Evolutionary conservation across 2,888 invertebrate genomes (phyloP), one percentile per base, ranked within the genome.

Genomic region (Heteromurus nitidus): DNA sequence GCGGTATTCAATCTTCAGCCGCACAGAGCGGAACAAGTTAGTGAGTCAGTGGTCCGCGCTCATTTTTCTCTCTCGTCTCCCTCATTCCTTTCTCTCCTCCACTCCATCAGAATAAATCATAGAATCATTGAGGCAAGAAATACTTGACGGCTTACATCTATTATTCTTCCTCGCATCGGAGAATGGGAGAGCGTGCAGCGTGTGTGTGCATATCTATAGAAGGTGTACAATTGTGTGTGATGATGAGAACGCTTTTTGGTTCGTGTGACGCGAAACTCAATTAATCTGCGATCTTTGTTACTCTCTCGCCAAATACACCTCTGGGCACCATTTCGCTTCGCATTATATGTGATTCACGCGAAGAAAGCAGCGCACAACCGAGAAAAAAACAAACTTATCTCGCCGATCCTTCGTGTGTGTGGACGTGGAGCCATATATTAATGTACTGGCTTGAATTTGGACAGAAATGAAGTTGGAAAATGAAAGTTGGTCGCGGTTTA

Each of bases 211-310:
- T 20, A 16, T 60, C 2, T 22, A 44, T 13, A 44, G 3, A 16
- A 36, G n/a, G n/a, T n/a, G n/a, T n/a, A n/a, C n/a, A n/a, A n/a
- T 2, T 1, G 3, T 16, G 55, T 24, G 26, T 31, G 18, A n/a
- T 55, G 47, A 9, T n/a, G 26, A 42, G 53, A 26, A 36, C 64
- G n/a, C n/a, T n/a, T n/a, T n/a, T n/a, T n/a, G 44, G 36, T 67
- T 67, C 18, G 58, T 44, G 76, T 62, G 62, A 79, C 77, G 30
- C 26, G 30, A 53, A 72, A 22, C 44, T 64, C 70, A 72, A 79
- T 79, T 79, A 79, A 79, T 79, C 79, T 72, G 42, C 69, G 72
- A 79, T 70, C 79, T 58, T 72, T 79, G 79, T 72, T n/a, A 65
- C 58, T 79, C 65, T 9, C n/a, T n/a, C n/a, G n/a, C 50, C 42